These are phyloP conservation scores for Microcebus ravelobensis DNA, from an alignment of 2,113 vertebrate species.

Conservation along the genomic window DNA sequence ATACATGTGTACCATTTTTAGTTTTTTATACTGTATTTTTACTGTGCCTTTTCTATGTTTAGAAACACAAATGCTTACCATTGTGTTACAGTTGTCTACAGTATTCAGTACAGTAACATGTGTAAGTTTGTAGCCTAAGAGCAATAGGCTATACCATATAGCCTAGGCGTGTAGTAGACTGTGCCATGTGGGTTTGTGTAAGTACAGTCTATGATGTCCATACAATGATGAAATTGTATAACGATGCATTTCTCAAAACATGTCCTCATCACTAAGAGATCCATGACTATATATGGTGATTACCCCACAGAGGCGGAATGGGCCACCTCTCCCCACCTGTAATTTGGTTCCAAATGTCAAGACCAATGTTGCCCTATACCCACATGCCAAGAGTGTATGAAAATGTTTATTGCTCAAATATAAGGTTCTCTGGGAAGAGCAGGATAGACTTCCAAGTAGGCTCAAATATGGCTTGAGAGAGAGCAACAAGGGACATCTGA, in stretches of 20 bases:
- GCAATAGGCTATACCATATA: background rate
- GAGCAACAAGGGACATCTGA: background rate
- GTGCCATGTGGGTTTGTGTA: background rate
- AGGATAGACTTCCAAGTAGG: background rate
- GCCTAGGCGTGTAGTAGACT: background rate
- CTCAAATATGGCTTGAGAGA: background rate
- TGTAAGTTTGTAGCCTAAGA: background rate
- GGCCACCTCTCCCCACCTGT: background rate
- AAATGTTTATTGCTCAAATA: background rate
- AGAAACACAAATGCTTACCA: background rate
- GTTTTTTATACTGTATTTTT: background rate
- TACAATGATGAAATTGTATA: background rate
- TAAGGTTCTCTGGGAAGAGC: background rate
- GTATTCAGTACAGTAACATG: background rate
- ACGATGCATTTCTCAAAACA: background rate
- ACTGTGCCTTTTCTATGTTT: background rate
- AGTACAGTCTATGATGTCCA: background rate
- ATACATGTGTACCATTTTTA: background rate
- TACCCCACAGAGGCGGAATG: background rate
- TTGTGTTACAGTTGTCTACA: background rate
- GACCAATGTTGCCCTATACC: background rate
- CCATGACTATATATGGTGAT: background rate
- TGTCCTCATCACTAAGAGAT: background rate
- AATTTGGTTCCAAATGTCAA: background rate
- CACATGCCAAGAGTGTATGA: background rate